Evolutionary conservation across 2,113 vertebrate species (phyloP), one percentile per base, ranked within the genome.

Genomic region (Mus musculus): DNA sequence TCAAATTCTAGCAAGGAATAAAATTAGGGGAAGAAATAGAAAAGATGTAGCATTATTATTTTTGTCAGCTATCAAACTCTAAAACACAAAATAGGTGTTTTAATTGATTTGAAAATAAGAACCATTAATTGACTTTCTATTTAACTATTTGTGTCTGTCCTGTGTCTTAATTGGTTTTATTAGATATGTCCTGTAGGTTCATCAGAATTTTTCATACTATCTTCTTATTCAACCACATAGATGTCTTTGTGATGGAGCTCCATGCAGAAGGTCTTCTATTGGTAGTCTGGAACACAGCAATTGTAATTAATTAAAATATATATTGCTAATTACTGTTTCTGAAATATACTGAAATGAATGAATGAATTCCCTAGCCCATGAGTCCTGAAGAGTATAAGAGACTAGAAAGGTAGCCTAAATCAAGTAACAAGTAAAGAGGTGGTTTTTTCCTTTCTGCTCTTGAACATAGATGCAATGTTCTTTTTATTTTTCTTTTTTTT

Each of bases 101-200:
- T 95, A 72, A 93, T 36, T 84, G 49, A 80, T 69, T 95, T 61
- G 96, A 13, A 59, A 86, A 87, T 9, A 10, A 94, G 36, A 97
- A 56, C 52, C 91, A 13, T 9, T 77, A 63, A 36, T 56, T 93
- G 67, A 75, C 95, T 92, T 97, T 91, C 2, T 96, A 33, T 88
- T 93, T 95, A 89, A 89, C 13, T 85, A 1, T 30, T 17, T 61
- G 1, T 8, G 69, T 90, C 71, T 97, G 56, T 87, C 33, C 61
- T 61, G 36, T 2, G 49, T 12, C 46, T 85, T 7, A 39, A 72
- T 91, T 39, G 19, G 3, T 39, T 10, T 20, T 39, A 9, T 73
- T 20, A n/a, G 71, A 73, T 73, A 39, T 73, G 3, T 7, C 36
- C 36, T 73, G 17, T n/a, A 39, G 36, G 36, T 39, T 73, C 71